Conservation (phyloP, 1,140 invertebrate genomes). For the Ooceraea biroi region DNA sequence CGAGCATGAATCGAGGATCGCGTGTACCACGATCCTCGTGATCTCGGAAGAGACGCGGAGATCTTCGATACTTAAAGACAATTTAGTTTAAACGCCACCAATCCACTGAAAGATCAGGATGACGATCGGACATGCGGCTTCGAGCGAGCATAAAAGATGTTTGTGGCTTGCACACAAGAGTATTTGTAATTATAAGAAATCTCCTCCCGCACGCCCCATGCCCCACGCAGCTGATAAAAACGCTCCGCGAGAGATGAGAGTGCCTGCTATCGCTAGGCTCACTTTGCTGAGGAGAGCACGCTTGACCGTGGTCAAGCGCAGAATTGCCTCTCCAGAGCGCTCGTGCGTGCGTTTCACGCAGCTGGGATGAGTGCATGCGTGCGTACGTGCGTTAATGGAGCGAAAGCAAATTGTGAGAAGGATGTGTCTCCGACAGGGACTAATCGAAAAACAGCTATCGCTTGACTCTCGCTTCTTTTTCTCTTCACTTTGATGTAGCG, state of each 20-base stretch:
- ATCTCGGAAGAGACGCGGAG: slow-evolving; percentile 8
- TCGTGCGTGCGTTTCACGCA: neutral
- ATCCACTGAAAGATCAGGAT: slow-evolving; percentile 39
- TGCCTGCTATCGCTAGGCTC: neutral
- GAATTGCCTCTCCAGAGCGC: slow-evolving; percentile 70
- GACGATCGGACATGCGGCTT: slow-evolving; percentile 81
- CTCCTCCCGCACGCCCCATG: neutral
- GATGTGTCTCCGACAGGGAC: neutral
- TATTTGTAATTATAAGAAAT: slow-evolving; percentile 76
- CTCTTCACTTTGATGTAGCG: neutral
- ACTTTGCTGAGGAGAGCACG: slow-evolving; percentile 76
- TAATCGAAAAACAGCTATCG: too few species aligned
- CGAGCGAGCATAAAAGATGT: slow-evolving; percentile 71
- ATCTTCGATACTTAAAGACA: slow-evolving; percentile 31
- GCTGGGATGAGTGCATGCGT: neutral
- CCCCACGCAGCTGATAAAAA: slow-evolving; percentile 56
- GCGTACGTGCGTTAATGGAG: neutral
- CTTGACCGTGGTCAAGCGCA: slow-evolving; percentile 81
- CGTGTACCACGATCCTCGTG: neutral
- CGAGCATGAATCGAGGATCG: slow-evolving; percentile 6
- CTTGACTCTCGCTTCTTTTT: too few species aligned
- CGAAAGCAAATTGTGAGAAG: slow-evolving; percentile 1
- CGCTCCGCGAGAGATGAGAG: slow-evolving; percentile 15
- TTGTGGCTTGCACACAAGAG: slow-evolving; percentile 78
- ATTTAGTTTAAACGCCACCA: slow-evolving; percentile 24